These are phyloP conservation scores for Oophaga pumilio DNA, from an alignment of 2,113 vertebrate species.

Conservation along the genomic window DNA sequence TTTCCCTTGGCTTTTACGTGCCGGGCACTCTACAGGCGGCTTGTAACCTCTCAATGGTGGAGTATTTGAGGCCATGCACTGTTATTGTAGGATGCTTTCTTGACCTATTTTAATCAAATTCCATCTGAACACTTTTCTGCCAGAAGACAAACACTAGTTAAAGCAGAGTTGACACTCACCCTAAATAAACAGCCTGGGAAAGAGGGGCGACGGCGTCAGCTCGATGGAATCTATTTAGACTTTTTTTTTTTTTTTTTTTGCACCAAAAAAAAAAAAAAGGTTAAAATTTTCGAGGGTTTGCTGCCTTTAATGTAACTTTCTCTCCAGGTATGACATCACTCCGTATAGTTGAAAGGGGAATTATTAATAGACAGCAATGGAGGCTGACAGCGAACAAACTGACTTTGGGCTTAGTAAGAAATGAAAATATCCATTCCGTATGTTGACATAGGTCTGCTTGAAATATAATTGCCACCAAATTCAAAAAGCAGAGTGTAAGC, in stretches of 20 bases:
- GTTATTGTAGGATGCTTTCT: constrained; percentile 22
- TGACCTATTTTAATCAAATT: constrained; percentile 49
- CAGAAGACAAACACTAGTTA: constrained; percentile 35
- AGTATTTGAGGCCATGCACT: neutral
- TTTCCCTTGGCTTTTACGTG: neutral
- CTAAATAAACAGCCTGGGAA: constrained; percentile 45
- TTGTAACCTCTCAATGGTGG: neutral
- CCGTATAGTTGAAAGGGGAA: constrained; percentile 43
- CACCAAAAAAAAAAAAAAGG: constrained; percentile 17
- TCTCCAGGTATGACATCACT: constrained; percentile 56
- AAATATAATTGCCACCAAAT: constrained; percentile 57
- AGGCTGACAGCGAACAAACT: constrained; percentile 46
- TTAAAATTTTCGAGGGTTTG: constrained; percentile 41
- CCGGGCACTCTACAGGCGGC: neutral
- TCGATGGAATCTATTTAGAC: constrained; percentile 29
- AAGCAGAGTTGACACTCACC: constrained; percentile 18
- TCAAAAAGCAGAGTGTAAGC: constrained; percentile 52
- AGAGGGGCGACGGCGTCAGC: constrained; percentile 6
- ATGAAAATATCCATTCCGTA: constrained; percentile 52
- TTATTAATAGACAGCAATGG: constrained; percentile 47
- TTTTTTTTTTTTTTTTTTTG: constrained; percentile 17
- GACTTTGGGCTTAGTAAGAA: constrained; percentile 43
- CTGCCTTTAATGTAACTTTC: constrained; percentile 43
- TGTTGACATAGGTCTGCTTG: constrained; percentile 52
- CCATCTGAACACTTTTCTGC: neutral